phyloP scores from a whole-genome alignment of 2,797 vertebrate genomes.

The Nannoperca australis region DNA sequence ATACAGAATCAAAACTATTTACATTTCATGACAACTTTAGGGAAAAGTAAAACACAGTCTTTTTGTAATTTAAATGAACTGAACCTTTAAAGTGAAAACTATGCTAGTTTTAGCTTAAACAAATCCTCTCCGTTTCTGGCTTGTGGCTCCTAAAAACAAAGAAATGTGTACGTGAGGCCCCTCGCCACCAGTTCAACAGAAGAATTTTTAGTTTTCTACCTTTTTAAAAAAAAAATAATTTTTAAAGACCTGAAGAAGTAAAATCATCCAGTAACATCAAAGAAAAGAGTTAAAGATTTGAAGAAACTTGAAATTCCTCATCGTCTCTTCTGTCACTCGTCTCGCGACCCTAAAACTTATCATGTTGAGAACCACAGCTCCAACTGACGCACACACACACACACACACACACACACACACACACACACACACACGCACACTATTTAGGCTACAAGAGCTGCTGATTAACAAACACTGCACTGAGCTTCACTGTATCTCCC shows the following conservation, averaged over 20 bases:
- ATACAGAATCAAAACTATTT: too few species aligned
- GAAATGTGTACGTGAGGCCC: too few species aligned
- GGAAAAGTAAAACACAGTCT: too few species aligned
- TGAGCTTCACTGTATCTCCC: constrained; percentile 3
- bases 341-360: background rate
- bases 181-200: too few species aligned
- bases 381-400: background rate
- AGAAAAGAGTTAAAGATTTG: background rate
- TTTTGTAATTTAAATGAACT: too few species aligned
- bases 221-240: background rate
- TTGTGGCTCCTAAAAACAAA: too few species aligned
- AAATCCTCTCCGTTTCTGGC: too few species aligned
- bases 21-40: too few species aligned
- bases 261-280: background rate
- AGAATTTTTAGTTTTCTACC: too few species aligned
- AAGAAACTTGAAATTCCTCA: too few species aligned
- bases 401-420: background rate
- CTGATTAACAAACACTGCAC: background rate
- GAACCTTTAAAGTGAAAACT: too few species aligned
- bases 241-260: background rate
- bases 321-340: background rate
- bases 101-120: too few species aligned
- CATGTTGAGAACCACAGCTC: background rate
- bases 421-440: constrained; percentile 6
- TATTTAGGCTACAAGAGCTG: constrained; percentile 23